A percentile compares a stretch with the other conserved stretches of the same genome.
These are phyloP conservation scores for Pachycephus smyrnensis DNA, from an alignment of 2,888 invertebrate genomes.

Conservation along the genomic window DNA sequence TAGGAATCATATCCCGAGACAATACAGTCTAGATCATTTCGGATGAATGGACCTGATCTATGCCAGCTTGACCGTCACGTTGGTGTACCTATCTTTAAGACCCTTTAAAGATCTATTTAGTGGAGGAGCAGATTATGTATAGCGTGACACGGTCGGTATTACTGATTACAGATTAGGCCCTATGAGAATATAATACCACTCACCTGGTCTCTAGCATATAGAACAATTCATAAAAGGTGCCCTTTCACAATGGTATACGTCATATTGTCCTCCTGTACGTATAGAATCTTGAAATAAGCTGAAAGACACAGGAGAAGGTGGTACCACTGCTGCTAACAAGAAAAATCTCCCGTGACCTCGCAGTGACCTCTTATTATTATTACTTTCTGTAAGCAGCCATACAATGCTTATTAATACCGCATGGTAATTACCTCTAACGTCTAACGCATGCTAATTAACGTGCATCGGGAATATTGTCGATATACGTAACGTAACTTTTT, in stretches of 20 bases:
- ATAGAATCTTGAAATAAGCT: neutral
- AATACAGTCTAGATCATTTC: neutral
- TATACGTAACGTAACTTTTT: neutral
- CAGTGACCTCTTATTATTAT: neutral
- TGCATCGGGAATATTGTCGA: neutral
- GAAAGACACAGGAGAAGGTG: neutral
- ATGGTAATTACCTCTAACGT: neutral
- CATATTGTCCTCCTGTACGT: neutral
- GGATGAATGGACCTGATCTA: neutral
- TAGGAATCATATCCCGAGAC: neutral
- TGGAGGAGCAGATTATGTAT: conserved; percentile 36
- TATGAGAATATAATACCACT: conserved; percentile 47
- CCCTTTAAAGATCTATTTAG: conserved; percentile 1
- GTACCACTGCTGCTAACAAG: too few relatives aligned
- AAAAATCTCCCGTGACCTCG: neutral
- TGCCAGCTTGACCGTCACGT: neutral
- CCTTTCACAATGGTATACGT: neutral
- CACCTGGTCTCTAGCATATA: conserved; percentile 38
- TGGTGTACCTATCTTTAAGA: neutral
- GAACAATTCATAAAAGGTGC: conserved; percentile 34
- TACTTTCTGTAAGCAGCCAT: neutral
- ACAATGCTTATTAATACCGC: neutral
- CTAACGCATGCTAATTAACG: neutral
- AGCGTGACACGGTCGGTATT: conserved; percentile 47
- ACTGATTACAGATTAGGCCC: conserved; percentile 51